Percentiles rank a stretch among this genome's conserved stretches.
These are phyloP conservation scores for Gastrophryne carolinensis DNA, from an alignment of 2,797 vertebrate species.

Conservation along the genomic window DNA sequence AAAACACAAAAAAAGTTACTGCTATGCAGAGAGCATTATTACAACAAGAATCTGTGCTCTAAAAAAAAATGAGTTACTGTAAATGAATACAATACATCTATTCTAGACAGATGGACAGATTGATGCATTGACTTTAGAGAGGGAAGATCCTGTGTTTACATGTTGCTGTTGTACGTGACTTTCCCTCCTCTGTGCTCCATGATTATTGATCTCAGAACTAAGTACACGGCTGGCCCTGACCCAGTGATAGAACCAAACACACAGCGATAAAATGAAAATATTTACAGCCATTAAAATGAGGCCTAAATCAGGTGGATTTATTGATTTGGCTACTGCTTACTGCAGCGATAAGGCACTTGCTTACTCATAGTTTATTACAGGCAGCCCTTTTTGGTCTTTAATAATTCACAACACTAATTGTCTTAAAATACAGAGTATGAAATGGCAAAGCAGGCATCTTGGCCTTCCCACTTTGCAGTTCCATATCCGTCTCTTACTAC, in stretches of 20 bases:
- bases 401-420: slow-evolving; percentile 68
- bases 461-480: background rate
- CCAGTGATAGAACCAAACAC: slow-evolving; percentile 56
- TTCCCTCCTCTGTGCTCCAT: background rate
- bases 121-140: background rate
- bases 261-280: slow-evolving; percentile 57
- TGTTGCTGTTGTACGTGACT: slow-evolving; percentile 30
- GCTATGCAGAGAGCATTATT: too few species aligned
- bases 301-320: slow-evolving; percentile 58
- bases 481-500: background rate
- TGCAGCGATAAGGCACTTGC: slow-evolving; percentile 59
- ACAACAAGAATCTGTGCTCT: too few species aligned
- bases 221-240: slow-evolving; percentile 42
- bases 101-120: background rate
- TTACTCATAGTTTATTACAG: slow-evolving; percentile 69
- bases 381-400: slow-evolving; percentile 59
- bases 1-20: too few species aligned
- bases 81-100: too few species aligned
- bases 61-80: too few species aligned
- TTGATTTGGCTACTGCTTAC: slow-evolving; percentile 59
- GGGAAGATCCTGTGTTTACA: slow-evolving; percentile 29
- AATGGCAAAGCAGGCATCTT: slow-evolving; percentile 56
- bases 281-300: slow-evolving; percentile 58
- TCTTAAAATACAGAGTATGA: slow-evolving; percentile 58
- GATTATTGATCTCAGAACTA: slow-evolving; percentile 42